phyloP scores from a whole-genome alignment of 2,888 invertebrate genomes.

The Archips crataeganus region DNA sequence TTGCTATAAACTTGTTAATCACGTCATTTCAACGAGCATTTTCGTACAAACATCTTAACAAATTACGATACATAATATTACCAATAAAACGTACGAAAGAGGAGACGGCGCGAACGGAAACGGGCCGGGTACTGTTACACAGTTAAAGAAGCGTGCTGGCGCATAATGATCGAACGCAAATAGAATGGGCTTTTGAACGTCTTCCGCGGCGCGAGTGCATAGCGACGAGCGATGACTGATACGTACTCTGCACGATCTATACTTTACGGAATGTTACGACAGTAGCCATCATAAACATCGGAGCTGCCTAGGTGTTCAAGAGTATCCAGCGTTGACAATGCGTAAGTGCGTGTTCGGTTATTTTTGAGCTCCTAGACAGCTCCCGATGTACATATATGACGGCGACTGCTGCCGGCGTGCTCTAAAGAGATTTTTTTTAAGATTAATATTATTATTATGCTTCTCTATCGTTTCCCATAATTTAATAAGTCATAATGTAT shows the following conservation, averaged over 20 bases:
- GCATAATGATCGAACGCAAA: slow-evolving; percentile 82
- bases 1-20: slow-evolving; percentile 1
- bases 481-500: too few species aligned
- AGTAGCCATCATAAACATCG: too few species aligned
- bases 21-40: not conserved
- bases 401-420: not conserved
- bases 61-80: slow-evolving; percentile 27
- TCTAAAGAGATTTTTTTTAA: not conserved
- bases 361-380: too few species aligned
- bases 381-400: too few species aligned
- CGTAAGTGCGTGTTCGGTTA: too few species aligned
- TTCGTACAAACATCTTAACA: slow-evolving; percentile 31
- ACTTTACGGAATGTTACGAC: not conserved
- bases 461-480: too few species aligned
- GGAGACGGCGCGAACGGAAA: slow-evolving; percentile 75
- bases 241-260: not conserved
- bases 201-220: slow-evolving; percentile 49
- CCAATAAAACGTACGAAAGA: slow-evolving; percentile 60
- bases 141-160: slow-evolving; percentile 78
- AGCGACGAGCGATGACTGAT: slow-evolving; percentile 29
- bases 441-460: too few species aligned
- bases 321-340: too few species aligned
- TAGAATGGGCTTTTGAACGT: slow-evolving; percentile 72
- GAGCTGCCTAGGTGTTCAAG: too few species aligned
- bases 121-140: slow-evolving; percentile 78